Evolutionary conservation across 1,140 invertebrate genomes (phyloP).

Genomic region (Anastrepha obliqua): DNA sequence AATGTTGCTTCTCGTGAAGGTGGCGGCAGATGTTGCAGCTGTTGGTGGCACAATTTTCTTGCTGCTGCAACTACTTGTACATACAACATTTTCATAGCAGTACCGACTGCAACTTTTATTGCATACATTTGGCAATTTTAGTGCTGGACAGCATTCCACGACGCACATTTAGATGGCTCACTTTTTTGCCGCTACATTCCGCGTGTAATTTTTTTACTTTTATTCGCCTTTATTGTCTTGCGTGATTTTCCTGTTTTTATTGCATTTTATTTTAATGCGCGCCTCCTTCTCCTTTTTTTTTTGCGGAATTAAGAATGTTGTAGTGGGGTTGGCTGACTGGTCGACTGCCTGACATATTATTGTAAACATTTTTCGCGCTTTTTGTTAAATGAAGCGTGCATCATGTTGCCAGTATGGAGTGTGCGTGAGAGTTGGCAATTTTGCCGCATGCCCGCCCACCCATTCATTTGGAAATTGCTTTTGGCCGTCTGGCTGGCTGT

Average conservation of each 20-base stretch:
- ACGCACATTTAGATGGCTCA: slow-evolving; percentile 16
- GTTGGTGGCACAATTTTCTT: not conserved
- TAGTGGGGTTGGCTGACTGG: not conserved
- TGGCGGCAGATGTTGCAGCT: not conserved
- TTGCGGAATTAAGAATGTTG: not conserved
- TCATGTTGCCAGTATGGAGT: not conserved
- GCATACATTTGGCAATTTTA: not conserved
- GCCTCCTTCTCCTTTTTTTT: not conserved
- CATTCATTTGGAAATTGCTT: slow-evolving; percentile 23
- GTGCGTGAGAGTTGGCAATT: not conserved
- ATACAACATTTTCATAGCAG: not conserved
- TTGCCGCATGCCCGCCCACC: slow-evolving; percentile 23
- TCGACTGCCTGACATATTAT: not conserved
- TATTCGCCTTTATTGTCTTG: not conserved
- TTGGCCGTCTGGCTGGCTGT: not conserved
- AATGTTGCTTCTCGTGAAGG: not conserved
- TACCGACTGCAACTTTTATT: slow-evolving; percentile 19
- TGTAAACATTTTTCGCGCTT: not conserved
- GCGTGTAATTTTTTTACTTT: not conserved
- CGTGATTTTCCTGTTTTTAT: not conserved
- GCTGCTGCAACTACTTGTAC: not conserved
- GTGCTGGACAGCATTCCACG: slow-evolving; percentile 11
- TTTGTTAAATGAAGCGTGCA: not conserved
- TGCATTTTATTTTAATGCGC: not conserved
- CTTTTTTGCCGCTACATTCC: not conserved